Evolutionary conservation across 1,140 invertebrate genomes (phyloP).

Genomic region (Apis dorsata): DNA sequence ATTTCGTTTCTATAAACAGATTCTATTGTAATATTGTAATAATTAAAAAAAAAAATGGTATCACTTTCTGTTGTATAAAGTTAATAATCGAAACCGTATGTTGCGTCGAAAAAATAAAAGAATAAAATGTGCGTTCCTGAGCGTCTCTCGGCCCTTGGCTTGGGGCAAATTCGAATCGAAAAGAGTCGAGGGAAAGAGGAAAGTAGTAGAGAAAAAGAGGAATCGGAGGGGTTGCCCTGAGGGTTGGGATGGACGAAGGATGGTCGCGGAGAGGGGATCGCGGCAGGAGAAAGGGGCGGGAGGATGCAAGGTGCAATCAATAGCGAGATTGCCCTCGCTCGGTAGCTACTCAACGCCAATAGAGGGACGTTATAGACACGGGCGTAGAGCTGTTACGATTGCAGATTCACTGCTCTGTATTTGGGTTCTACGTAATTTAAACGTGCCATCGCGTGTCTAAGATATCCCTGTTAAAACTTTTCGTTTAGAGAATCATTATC

Average conservation of each 20-base stretch:
- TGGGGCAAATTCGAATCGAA: slow-evolving; percentile 21
- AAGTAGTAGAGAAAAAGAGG: neutral
- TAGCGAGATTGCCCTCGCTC: slow-evolving; percentile 66
- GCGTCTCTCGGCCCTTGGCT: neutral
- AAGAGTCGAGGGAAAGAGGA: neutral
- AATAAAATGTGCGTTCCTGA: neutral
- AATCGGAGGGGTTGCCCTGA: slow-evolving; percentile 4
- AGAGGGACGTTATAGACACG: slow-evolving; percentile 60
- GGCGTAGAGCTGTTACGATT: slow-evolving; percentile 56
- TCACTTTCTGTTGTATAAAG: neutral
- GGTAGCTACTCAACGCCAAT: slow-evolving; percentile 64
- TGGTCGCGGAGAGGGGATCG: slow-evolving; percentile 30
- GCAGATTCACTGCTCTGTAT: slow-evolving; percentile 38
- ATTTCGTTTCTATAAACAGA: no score
- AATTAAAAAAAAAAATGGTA: neutral
- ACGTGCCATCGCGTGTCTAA: slow-evolving; percentile 14
- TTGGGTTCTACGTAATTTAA: slow-evolving; percentile 11
- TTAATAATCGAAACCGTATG: neutral
- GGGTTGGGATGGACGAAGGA: slow-evolving; percentile 42
- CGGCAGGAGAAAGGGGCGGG: slow-evolving; percentile 48
- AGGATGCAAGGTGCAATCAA: slow-evolving; percentile 67
- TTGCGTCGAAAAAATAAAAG: neutral
- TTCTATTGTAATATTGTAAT: no score
- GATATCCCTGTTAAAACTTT: slow-evolving; percentile 9
- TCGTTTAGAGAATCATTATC: neutral